These are phyloP conservation scores for Xenopus petersii DNA, from an alignment of 2,797 vertebrate genomes.

Conservation along the genomic window DNA sequence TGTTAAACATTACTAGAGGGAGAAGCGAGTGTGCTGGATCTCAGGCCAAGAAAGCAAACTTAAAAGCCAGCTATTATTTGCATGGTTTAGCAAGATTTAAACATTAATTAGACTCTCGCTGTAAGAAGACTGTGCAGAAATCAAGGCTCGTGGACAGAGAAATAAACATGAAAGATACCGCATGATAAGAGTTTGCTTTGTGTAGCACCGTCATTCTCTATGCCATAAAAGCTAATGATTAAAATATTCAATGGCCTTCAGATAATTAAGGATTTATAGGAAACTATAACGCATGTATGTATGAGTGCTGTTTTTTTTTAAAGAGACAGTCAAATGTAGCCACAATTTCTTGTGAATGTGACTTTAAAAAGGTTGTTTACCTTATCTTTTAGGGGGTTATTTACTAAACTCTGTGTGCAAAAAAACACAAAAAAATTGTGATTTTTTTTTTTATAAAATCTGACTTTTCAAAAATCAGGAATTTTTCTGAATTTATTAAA, in stretches of 20 bases:
- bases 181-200: constrained; percentile 24
- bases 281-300: constrained; percentile 8
- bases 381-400: no score
- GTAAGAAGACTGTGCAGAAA: constrained; percentile 26
- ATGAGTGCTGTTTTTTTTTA: neutral
- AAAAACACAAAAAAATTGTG: no score
- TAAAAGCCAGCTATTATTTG: neutral
- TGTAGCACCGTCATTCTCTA: constrained; percentile 31
- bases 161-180: constrained; percentile 36
- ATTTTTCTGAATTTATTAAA: no score
- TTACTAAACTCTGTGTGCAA: no score
- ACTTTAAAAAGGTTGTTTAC: no score
- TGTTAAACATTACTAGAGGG: constrained; percentile 4
- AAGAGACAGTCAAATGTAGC: neutral
- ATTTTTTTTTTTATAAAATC: no score
- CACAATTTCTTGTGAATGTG: no score
- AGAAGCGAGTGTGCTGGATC: neutral
- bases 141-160: constrained; percentile 12
- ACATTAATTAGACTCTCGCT: neutral
- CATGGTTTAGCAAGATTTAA: neutral
- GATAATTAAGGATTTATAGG: constrained; percentile 34
- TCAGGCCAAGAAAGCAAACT: neutral
- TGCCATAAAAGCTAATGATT: constrained; percentile 47
- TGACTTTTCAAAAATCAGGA: no score
- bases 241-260: constrained; percentile 32